Base-by-base conservation (phyloP, 2,113 vertebrate species). In the Zosterops pallidus region DNA sequence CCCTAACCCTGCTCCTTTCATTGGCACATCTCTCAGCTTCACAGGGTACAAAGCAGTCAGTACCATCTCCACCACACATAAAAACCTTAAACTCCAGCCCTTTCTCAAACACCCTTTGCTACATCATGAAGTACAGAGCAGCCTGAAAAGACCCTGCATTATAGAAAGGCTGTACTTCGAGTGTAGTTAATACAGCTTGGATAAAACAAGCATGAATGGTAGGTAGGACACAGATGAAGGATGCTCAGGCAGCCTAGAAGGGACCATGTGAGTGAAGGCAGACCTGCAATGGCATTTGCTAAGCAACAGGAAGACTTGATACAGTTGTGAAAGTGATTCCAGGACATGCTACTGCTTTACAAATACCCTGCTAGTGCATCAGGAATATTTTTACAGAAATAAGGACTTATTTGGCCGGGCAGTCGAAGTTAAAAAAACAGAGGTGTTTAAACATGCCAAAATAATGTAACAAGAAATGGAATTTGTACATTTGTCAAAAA, bases 111-210 rank as follows among this genome's bases (percentile, higher is more conserved):
- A 41, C 31, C 10, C 17, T 83, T 91, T 22, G 4, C 39, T 55
- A 11, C 46, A 16, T 17, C 60, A 23, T 7, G 29, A 53, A 42
- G 28, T 5, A 42, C 12, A 21, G 22, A 52, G 77, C 42, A 33
- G 35, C 33, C 60, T 67, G 39, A 63, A 81, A 82, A 70, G 56
- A 84, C 8, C 33, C 33, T 78, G 42, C 14, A 19, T 31, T 16
- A 5, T 3, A 44, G 39, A 63, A 67, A 82, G 31, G 14, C 31
- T 68, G 75, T 2, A 2, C 8, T 78, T 57, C 44, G 22, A 15
- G 28, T 21, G 16, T 6, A 18, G 47, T 13, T 37, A 44, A 57
- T 13, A 49, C 4, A 50, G 8, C 0, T 0, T 46, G 64, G 14
- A 42, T 47, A 46, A 87, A 93, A 74, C 11, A 31, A 55, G 17